phyloP scores from a whole-genome alignment of 2,797 vertebrate species.

The Semaprochilodus insignis region DNA sequence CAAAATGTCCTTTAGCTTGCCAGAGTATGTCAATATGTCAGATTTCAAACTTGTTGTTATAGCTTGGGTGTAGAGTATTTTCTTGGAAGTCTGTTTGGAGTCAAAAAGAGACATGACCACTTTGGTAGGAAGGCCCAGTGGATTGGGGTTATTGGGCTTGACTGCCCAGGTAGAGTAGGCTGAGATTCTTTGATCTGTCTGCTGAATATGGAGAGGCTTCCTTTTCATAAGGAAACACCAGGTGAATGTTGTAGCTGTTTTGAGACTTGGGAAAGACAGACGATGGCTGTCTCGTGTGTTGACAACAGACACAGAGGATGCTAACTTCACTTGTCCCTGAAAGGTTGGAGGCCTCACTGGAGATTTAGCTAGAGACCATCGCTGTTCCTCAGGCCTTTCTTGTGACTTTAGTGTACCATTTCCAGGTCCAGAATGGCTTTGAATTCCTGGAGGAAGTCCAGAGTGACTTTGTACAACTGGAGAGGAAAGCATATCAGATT shows the following conservation, averaged over 20 bases:
- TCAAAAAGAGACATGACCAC: conserved; percentile 94
- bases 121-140: conserved; percentile 93
- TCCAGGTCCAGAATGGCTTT: conserved; percentile 59
- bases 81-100: conserved; percentile 93
- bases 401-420: conserved; percentile 74
- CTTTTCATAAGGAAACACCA: conserved; percentile 97
- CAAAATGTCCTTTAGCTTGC: conserved; percentile 91
- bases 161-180: conserved; percentile 91
- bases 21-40: conserved; percentile 92
- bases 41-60: conserved; percentile 86
- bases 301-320: conserved; percentile 76
- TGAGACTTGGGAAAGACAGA: conserved; percentile 92
- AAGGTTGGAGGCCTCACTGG: conserved; percentile 74
- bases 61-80: conserved; percentile 90
- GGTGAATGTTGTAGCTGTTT: conserved; percentile 93
- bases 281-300: conserved; percentile 84
- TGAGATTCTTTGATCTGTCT: conserved; percentile 90
- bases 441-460: conserved; percentile 61
- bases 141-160: conserved; percentile 88
- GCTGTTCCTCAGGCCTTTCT: conserved; percentile 81
- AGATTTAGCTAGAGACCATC: conserved; percentile 77
- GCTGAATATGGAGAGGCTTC: conserved; percentile 87
- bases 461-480: conserved; percentile 64
- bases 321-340: conserved; percentile 81
- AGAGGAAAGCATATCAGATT: conserved; percentile 65